Base-by-base conservation (phyloP, 1,140 invertebrate species). In the Sinonovacula constricta region DNA sequence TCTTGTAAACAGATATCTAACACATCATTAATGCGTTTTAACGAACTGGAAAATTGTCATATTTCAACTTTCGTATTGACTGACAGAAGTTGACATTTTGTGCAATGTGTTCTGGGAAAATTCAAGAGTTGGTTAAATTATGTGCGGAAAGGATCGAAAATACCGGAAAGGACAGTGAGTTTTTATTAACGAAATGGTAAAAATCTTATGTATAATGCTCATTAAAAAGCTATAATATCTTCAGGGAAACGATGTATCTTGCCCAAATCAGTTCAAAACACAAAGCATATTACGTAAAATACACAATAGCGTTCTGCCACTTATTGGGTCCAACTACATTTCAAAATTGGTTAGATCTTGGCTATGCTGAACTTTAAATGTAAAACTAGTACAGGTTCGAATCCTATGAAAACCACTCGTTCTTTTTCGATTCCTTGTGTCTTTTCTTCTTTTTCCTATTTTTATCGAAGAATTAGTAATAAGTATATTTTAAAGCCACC, bases 71-170 rank as follows among this genome's bases (percentile, higher is more conserved):
- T 59, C 57, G 57, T 12, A 28, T 59, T 59, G 18, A 22, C 26
- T n/a, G n/a, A n/a, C n/a, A n/a, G n/a, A n/a, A 22, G 57, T 28
- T 15, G 57, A 59, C 57, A 59, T 59, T 59, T 59, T 59, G 57
- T 14, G 15, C 14, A 22, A 15, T 59, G 57, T 28, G 31, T 59
- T 59, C 4, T 59, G 57, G 57, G 57, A 2, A 18, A 53, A 1
- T 53, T 7, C 26, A 53, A 7, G 26, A 53, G n/a, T 53, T 24
- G 18, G 26, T 18, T 53, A 53, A 1, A n/a, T 53, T 53, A 53
- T 18, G 2, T n/a, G 51, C 26, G 26, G 51, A n/a, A 53, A 24
- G n/a, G 26, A 24, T 53, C n/a, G 51, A 53, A 24, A n/a, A 53
- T 18, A n/a, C n/a, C 18, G n/a, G 26, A 24, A n/a, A 53, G 51